Base-by-base conservation (phyloP, 2,888 invertebrate genomes). In the Troides helena region DNA sequence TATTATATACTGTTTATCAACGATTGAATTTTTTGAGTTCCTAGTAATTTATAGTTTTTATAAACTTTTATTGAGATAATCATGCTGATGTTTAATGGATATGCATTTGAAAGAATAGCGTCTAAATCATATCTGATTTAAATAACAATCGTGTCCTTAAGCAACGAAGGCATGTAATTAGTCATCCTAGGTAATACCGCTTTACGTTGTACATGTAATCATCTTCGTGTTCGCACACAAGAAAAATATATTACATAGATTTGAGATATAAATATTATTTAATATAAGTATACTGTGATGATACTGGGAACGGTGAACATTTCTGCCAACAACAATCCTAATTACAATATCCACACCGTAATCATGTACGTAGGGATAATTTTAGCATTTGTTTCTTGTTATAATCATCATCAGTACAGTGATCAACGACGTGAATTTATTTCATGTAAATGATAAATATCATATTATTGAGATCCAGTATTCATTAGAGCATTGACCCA, bases 401-500 rank as follows among this genome's bases (percentile, higher is more conserved):
- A 50, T 50, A 53, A 53, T n/a, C 53, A 53, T 53, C n/a, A n/a
- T 53, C 8, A n/a, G 53, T 53, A 53, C 50, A 5, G 14, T n/a
- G 3, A 53, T n/a, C n/a, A 53, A 18, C 2, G n/a, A 4, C 8
- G 6, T 53, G 2, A 53, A n/a, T 53, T 50, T 53, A 53, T 53
- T 53, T 53, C n/a, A 6, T 53, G n/a, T 18, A 53, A n/a, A 53
- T 23, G 57, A 58, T 12, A 23, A 23, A 23, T 58, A 12, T 56
- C 18, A 6, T 14, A 6, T 58, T 58, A 23, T 58, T 58, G 23
- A 58, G 23, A 58, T 58, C 23, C 59, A 50, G 57, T 46, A 60
- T 64, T 57, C 23, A 65, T 69, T 89, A 89, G 91, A 90, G 87
- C 91, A 91, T 90, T 91, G 91, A 90, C 91, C 91, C 77, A 92